Conservation (phyloP, 2,113 vertebrate genomes). For the Phoxinus phoxinus region DNA sequence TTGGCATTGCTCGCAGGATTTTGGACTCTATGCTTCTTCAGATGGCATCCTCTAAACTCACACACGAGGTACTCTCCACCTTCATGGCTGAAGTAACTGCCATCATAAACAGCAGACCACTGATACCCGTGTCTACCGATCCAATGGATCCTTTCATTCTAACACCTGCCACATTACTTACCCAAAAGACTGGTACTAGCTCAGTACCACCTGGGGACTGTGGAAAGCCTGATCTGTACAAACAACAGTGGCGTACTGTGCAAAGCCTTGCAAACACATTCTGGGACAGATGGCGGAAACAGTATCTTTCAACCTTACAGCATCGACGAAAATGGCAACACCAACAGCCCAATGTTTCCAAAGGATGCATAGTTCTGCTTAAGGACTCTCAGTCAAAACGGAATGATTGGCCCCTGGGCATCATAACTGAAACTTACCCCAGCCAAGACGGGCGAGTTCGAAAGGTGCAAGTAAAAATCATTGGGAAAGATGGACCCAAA, state of each 20-base stretch:
- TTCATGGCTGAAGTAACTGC: constrained; percentile 39
- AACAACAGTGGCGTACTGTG: constrained; percentile 26
- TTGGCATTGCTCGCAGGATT: constrained; percentile 18
- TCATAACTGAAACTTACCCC: constrained; percentile 13
- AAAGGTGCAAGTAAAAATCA: constrained; percentile 1
- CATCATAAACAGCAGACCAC: constrained; percentile 36
- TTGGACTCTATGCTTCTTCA: constrained; percentile 31
- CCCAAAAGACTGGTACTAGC: constrained; percentile 20
- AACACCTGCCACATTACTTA: constrained; percentile 38
- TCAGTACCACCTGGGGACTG: constrained; percentile 3
- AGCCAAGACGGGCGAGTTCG: not conserved
- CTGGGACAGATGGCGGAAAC: constrained; percentile 26
- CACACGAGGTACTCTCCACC: constrained; percentile 18
- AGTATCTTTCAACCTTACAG: constrained; percentile 4
- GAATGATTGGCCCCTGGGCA: constrained; percentile 26
- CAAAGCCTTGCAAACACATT: constrained; percentile 16
- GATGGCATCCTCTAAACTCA: constrained; percentile 8
- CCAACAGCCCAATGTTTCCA: not conserved
- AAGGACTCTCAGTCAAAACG: constrained; percentile 14
- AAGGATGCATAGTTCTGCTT: constrained; percentile 19
- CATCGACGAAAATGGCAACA: not conserved
- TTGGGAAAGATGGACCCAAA: not conserved
- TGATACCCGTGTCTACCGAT: constrained; percentile 25
- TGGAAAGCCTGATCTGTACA: constrained; percentile 16
- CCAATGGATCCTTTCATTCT: constrained; percentile 21